Conservation (phyloP, 1,140 invertebrate genomes). For the Gryllus bimaculatus region DNA sequence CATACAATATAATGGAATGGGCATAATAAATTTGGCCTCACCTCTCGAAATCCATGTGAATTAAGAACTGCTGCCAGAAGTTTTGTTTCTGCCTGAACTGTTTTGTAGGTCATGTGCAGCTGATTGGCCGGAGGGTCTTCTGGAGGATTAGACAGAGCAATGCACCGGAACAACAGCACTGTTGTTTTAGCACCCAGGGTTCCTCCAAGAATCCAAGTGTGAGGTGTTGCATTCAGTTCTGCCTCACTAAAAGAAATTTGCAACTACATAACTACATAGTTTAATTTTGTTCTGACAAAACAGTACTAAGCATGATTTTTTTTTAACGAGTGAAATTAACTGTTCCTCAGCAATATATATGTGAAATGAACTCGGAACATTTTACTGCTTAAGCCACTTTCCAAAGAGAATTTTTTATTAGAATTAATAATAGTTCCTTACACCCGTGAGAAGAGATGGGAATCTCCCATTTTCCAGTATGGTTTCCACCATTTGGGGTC, state of each 20-base stretch:
- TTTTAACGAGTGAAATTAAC: no score
- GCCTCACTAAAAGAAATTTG: neutral
- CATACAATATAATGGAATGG: no score
- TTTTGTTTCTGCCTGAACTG: slow-evolving; percentile 70
- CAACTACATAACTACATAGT: neutral
- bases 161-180: slow-evolving; percentile 23
- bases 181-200: slow-evolving; percentile 18
- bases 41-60: slow-evolving; percentile 62
- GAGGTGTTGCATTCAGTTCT: neutral
- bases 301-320: no score
- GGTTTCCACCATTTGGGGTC: neutral
- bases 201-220: slow-evolving; percentile 20
- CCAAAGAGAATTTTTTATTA: no score
- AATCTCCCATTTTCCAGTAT: neutral
- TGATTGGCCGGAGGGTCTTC: slow-evolving; percentile 50
- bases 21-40: slow-evolving; percentile 27
- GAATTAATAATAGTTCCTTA: neutral
- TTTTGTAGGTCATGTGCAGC: slow-evolving; percentile 70
- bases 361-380: no score
- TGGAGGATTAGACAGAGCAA: slow-evolving; percentile 34
- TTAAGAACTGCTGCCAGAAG: slow-evolving; percentile 60
- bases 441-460: neutral
- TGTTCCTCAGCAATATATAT: no score
- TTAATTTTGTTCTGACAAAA: neutral
- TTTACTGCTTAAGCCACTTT: no score